Base-by-base conservation (phyloP, 2,797 vertebrate genomes). In the Propithecus deckenii region DNA sequence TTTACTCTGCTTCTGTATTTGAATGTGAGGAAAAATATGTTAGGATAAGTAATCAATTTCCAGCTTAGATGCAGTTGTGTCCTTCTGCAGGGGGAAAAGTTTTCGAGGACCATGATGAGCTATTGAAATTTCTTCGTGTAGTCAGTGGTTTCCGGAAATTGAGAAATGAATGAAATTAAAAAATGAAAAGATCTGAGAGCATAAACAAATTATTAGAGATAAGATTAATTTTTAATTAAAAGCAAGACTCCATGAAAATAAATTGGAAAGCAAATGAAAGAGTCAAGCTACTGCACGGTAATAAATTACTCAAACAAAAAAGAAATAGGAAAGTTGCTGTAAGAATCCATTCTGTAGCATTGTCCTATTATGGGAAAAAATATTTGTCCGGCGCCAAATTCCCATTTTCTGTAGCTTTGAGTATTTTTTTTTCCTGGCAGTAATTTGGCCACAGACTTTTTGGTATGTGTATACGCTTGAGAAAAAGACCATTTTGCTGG, bases 211-310 rank as follows among this genome's bases (percentile, higher is more conserved):
- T 50, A 41, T 52, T 25, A 94, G 8, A 93, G 22, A 74, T 7
- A 85, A 72, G 55, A 65, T 97, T 96, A 95, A 85, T 74, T 96
- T 97, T 95, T 72, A 93, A 94, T 95, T 86, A 50, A 72, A 78
- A 88, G 25, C 48, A 88, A 93, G 84, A 71, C 14, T 93, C 46
- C 30, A 48, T 69, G 83, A 74, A 97, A 87, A 25, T 74, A 96
- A 94, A 83, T 22, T 52, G 22, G 61, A 93, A 95, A 50, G 43
- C 86, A 91, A 95, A 17, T 79, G 48, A 95, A 92, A 84, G 86
- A 87, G 80, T 93, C 78, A 96, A 83, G 55, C 55, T 80, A 57
- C 25, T 6, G 8, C n/a, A 59, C 9, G 12, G 28, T 86, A 96
- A 92, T 92, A 93, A 97, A 87, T 85, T 74, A 86, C 55, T 87